Conservation (phyloP, 2,113 vertebrate species). For the Acanthisitta chloris region DNA sequence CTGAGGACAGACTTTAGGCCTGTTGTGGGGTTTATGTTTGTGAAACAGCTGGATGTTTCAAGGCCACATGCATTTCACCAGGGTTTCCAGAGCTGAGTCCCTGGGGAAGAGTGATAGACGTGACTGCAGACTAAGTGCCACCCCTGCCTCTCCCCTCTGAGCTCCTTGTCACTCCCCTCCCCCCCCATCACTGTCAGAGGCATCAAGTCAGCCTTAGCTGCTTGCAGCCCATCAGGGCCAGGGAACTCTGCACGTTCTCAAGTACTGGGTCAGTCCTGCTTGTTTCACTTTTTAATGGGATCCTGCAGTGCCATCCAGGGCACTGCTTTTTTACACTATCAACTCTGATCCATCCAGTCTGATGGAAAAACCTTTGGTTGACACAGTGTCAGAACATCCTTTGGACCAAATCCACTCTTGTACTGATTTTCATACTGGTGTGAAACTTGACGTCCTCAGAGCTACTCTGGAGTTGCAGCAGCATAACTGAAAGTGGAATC, state of each 20-base stretch:
- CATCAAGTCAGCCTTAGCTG: neutral
- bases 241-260: neutral
- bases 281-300: neutral
- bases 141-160: neutral
- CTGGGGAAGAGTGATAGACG: neutral
- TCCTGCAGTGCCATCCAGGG: neutral
- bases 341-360: neutral
- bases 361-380: neutral
- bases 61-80: neutral
- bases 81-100: neutral
- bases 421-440: neutral
- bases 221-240: accelerated
- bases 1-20: neutral
- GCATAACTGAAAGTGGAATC: neutral
- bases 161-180: neutral
- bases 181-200: neutral
- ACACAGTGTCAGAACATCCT: neutral
- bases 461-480: neutral
- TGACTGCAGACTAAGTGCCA: accelerated
- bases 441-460: neutral
- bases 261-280: neutral
- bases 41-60: neutral
- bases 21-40: neutral
- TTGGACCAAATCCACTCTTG: neutral
- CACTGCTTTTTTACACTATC: neutral